These are phyloP conservation scores for Leptinotarsa rubiginosa DNA, from an alignment of 2,888 invertebrate genomes.

Conservation along the genomic window DNA sequence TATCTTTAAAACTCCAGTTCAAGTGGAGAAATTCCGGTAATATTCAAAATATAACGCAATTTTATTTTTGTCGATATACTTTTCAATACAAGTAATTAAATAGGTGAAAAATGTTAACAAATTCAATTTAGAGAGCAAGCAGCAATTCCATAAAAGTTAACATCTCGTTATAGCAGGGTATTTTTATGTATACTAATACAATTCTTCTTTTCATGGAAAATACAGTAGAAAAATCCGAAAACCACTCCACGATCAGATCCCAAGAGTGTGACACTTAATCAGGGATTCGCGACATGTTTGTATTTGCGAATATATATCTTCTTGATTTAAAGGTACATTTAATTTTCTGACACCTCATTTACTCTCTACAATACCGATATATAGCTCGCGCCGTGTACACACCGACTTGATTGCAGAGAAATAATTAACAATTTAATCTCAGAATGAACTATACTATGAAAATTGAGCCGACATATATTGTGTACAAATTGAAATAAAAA, in stretches of 20 bases:
- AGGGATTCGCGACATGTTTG: constrained; percentile 31
- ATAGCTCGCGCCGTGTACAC: constrained; percentile 27
- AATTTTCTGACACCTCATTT: constrained; percentile 49
- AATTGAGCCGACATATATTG: not conserved
- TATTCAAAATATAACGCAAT: no score
- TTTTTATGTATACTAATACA: no score
- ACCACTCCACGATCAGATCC: not conserved
- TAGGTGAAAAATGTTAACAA: no score
- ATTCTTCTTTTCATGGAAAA: not conserved
- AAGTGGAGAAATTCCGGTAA: no score
- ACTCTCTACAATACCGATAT: constrained; percentile 39
- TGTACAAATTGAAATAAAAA: not conserved
- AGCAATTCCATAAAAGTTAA: no score
- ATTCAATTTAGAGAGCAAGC: no score
- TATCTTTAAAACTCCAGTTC: no score
- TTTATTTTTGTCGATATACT: no score
- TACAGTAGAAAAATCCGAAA: not conserved
- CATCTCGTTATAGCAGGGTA: no score
- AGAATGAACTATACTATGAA: not conserved
- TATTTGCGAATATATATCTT: constrained; percentile 34
- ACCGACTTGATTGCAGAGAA: constrained; percentile 36
- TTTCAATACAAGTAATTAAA: no score
- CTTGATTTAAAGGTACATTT: constrained; percentile 47
- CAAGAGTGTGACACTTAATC: constrained; percentile 27
- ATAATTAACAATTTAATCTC: constrained; percentile 41